Conservation (phyloP, 2,113 vertebrate species). For the Choloepus hoffmanni region DNA sequence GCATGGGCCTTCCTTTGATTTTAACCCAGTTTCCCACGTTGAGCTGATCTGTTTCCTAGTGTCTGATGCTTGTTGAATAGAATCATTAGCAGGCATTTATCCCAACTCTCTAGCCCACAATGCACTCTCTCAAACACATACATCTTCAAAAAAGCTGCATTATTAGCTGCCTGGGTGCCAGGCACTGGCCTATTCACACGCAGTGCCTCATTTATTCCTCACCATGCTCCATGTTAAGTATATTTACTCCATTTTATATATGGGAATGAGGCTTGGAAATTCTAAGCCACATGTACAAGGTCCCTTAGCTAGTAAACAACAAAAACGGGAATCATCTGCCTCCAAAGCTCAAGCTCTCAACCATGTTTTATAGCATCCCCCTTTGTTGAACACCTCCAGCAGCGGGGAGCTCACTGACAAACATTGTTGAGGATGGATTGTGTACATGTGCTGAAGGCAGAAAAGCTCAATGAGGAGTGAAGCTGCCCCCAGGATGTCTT, state of each 20-base stretch:
- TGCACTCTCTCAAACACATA: background rate
- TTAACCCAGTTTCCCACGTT: background rate
- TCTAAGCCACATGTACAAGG: background rate
- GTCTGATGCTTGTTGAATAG: constrained; percentile 49
- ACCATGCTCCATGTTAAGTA: background rate
- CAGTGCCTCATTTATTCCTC: background rate
- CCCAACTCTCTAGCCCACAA: background rate
- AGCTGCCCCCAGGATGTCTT: background rate
- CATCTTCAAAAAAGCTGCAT: constrained; percentile 2
- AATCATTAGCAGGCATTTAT: constrained; percentile 22
- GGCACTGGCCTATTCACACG: background rate
- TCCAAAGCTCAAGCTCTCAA: background rate
- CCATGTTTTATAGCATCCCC: background rate
- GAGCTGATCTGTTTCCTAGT: constrained; percentile 25
- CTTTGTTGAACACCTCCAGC: background rate
- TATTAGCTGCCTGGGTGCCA: constrained; percentile 4
- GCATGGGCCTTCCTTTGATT: background rate
- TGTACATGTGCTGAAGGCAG: background rate
- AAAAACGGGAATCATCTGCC: background rate
- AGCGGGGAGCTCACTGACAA: background rate
- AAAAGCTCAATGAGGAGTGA: background rate
- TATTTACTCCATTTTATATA: constrained; percentile 5
- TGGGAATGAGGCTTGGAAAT: background rate
- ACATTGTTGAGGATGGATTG: background rate
- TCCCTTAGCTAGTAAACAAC: background rate